phyloP scores from a whole-genome alignment of 2,888 invertebrate genomes.

The Anaspis maculata region DNA sequence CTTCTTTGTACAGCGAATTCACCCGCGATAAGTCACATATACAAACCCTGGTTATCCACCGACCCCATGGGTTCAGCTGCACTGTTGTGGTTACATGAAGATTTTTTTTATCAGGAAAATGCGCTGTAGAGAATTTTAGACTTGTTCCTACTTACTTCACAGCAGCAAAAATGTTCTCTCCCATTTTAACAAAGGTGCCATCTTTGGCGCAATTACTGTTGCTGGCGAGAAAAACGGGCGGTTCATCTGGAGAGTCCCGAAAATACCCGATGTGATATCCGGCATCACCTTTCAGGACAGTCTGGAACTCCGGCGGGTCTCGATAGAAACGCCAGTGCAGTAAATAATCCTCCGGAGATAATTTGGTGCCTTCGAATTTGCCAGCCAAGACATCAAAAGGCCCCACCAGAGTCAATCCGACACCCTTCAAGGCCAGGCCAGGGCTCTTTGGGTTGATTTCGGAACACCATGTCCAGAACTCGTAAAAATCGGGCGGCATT shows the following conservation, averaged over 20 bases:
- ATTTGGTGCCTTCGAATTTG: slow-evolving; percentile 15
- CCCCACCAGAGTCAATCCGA: slow-evolving; percentile 71
- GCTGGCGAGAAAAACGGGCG: slow-evolving; percentile 68
- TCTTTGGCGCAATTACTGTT: slow-evolving; percentile 63
- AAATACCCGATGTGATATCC: slow-evolving; percentile 86
- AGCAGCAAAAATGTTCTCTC: slow-evolving; percentile 73
- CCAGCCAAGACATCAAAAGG: slow-evolving; percentile 77
- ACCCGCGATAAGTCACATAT: no score
- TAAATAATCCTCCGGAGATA: slow-evolving; percentile 54
- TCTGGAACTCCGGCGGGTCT: slow-evolving; percentile 93
- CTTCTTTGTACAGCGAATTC: no score
- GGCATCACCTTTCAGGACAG: slow-evolving; percentile 61
- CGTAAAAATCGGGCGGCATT: slow-evolving; percentile 86
- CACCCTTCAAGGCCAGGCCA: slow-evolving; percentile 53
- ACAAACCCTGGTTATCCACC: not conserved
- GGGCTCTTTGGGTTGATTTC: slow-evolving; percentile 48
- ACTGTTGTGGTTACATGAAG: no score
- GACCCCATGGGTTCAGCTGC: not conserved
- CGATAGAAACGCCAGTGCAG: slow-evolving; percentile 86
- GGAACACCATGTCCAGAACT: slow-evolving; percentile 72
- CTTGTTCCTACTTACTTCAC: slow-evolving; percentile 49
- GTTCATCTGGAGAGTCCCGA: slow-evolving; percentile 69
- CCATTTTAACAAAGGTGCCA: slow-evolving; percentile 62
- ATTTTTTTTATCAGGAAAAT: not conserved
- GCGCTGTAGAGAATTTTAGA: not conserved